Conservation (phyloP, 2,797 vertebrate genomes). For the Esox masquinongy region DNA sequence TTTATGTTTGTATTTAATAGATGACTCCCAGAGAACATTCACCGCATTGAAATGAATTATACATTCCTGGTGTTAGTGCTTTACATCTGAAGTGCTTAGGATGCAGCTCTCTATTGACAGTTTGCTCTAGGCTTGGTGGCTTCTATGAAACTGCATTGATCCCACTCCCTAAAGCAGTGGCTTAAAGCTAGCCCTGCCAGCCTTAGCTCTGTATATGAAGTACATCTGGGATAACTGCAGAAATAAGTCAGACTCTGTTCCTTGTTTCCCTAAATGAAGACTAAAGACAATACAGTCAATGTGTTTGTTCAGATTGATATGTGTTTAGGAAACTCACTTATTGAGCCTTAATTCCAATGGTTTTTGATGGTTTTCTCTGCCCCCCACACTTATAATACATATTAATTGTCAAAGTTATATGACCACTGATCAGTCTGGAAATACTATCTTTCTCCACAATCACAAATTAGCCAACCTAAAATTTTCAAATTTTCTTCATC, state of each 20-base stretch:
- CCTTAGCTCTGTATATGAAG: background rate
- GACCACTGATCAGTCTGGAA: background rate
- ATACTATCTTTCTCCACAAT: background rate
- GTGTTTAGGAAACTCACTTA: background rate
- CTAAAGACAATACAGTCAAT: no score
- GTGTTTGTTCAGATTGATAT: no score
- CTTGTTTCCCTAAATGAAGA: background rate
- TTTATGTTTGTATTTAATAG: background rate
- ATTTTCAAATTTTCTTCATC: conserved; percentile 14
- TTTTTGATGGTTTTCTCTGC: background rate
- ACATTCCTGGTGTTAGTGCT: conserved; percentile 30
- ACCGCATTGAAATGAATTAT: conserved; percentile 30
- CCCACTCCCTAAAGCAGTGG: conserved; percentile 19
- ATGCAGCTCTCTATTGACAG: conserved; percentile 52
- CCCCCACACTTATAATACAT: background rate
- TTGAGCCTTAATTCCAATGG: no score
- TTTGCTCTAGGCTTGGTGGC: conserved; percentile 48
- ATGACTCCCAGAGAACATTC: background rate
- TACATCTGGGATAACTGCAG: background rate
- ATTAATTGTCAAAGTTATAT: background rate
- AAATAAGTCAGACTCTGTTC: background rate
- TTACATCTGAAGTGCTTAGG: conserved; percentile 65
- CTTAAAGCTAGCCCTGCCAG: conserved; percentile 49
- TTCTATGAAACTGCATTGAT: conserved; percentile 59
- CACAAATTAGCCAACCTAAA: no score